A percentile compares a stretch with the other conserved stretches of the same genome.
These are phyloP conservation scores for Zaprionus vittiger DNA, from an alignment of 1,140 invertebrate species.

Conservation along the genomic window DNA sequence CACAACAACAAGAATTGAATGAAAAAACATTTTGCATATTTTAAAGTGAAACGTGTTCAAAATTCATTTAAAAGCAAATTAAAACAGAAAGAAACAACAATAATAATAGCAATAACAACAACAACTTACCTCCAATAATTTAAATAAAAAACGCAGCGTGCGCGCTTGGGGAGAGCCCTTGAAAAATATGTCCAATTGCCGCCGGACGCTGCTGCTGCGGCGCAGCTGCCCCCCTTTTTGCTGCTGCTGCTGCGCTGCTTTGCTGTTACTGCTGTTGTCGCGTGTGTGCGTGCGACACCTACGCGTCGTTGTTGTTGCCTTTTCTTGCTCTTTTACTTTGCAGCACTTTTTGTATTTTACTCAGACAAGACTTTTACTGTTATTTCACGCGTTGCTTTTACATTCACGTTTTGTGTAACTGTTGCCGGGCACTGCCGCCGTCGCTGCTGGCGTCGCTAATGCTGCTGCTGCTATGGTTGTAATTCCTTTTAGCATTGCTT, in stretches of 20 bases:
- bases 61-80: conserved; percentile 46
- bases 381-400: conserved; percentile 40
- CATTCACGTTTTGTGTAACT: conserved; percentile 27
- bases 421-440: conserved; percentile 27
- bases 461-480: conserved; percentile 50
- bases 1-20: conserved; percentile 3
- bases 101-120: conserved; percentile 8
- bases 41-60: conserved; percentile 41
- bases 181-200: conserved; percentile 44
- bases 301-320: conserved; percentile 33
- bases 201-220: conserved; percentile 15
- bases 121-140: conserved; percentile 50
- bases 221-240: background rate
- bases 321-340: conserved; percentile 21
- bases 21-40: conserved; percentile 34
- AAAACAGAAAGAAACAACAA: conserved; percentile 21
- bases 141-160: conserved; percentile 44
- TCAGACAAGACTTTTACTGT: conserved; percentile 52
- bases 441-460: conserved; percentile 14
- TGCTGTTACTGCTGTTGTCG: conserved; percentile 7
- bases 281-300: conserved; percentile 39
- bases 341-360: background rate
- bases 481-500: conserved; percentile 74
- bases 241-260: conserved; percentile 20
- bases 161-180: conserved; percentile 42